These are phyloP conservation scores for Pristionchus entomophagus DNA, from an alignment of 2,888 invertebrate genomes.

Conservation along the genomic window DNA sequence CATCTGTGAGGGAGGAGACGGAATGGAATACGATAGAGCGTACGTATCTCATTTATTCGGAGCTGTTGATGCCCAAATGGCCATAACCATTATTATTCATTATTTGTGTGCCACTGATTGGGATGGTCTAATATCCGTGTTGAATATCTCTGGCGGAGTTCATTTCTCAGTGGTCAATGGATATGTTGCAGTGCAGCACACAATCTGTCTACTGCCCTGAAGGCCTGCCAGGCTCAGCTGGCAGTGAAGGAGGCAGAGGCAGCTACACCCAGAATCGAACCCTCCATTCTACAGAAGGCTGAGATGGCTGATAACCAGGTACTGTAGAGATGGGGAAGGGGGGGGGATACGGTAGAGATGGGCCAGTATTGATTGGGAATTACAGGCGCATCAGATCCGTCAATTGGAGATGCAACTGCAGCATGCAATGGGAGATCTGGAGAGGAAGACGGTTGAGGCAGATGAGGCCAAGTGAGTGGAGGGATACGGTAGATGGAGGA, in stretches of 20 bases:
- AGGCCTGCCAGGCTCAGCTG: slow-evolving; percentile 32
- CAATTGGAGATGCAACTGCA: slow-evolving; percentile 30
- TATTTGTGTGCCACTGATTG: too few species aligned
- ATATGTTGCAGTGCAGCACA: slow-evolving; percentile 53
- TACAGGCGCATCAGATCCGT: slow-evolving; percentile 6
- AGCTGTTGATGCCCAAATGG: too few species aligned
- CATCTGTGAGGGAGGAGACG: slow-evolving; percentile 53
- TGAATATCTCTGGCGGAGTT: too few species aligned
- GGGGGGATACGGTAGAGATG: background rate
- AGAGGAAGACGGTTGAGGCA: background rate
- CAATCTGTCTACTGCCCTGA: slow-evolving; percentile 53
- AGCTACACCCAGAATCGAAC: background rate
- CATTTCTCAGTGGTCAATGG: too few species aligned
- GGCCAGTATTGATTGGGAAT: too few species aligned
- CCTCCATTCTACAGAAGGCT: background rate
- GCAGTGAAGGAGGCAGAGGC: slow-evolving; percentile 15
- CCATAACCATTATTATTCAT: too few species aligned
- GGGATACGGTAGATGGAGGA: background rate
- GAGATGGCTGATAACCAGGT: slow-evolving; percentile 15
- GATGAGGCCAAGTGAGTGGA: slow-evolving; percentile 5
- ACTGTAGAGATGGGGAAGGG: background rate
- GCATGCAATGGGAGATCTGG: slow-evolving; percentile 13
- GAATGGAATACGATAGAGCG: slow-evolving; percentile 56
- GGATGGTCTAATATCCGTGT: too few species aligned
- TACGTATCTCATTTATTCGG: too few species aligned